Conservation (phyloP, 1,140 invertebrate species). For the Planococcus citri region DNA sequence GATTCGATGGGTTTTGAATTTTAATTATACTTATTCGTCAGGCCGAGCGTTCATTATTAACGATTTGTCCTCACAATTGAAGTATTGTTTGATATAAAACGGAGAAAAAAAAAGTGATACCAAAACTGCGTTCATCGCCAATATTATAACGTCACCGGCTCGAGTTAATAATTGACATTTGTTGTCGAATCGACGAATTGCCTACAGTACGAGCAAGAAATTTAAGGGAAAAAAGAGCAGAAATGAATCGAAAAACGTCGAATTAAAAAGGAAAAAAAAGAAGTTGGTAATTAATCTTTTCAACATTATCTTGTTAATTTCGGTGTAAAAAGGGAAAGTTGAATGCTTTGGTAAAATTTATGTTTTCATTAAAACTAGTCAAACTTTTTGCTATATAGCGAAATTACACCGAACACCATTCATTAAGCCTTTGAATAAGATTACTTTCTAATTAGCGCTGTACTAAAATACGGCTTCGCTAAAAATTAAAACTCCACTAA, state of each 20-base stretch:
- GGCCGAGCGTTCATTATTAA: neutral
- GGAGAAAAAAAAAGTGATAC: neutral
- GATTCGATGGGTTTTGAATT: conserved; percentile 7
- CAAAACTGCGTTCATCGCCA: neutral
- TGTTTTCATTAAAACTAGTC: neutral
- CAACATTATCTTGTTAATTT: conserved; percentile 8
- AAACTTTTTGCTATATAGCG: neutral
- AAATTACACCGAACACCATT: neutral
- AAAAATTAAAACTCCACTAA: neutral
- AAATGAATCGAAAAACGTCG: too few relatives aligned
- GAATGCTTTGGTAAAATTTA: neutral
- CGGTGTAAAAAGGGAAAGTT: neutral
- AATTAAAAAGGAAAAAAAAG: neutral
- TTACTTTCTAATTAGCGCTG: conserved; percentile 1
- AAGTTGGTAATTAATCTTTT: neutral
- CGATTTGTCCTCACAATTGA: neutral
- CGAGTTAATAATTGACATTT: neutral
- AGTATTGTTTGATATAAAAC: neutral
- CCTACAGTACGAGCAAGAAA: too few relatives aligned
- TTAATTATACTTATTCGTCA: conserved; percentile 4
- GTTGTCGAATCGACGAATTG: neutral
- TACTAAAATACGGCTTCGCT: neutral
- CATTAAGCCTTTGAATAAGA: conserved; percentile 3
- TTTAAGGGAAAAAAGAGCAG: too few relatives aligned
- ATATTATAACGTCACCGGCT: too few relatives aligned